phyloP scores from a whole-genome alignment of 2,888 invertebrate genomes.

The Adineta ricciae region DNA sequence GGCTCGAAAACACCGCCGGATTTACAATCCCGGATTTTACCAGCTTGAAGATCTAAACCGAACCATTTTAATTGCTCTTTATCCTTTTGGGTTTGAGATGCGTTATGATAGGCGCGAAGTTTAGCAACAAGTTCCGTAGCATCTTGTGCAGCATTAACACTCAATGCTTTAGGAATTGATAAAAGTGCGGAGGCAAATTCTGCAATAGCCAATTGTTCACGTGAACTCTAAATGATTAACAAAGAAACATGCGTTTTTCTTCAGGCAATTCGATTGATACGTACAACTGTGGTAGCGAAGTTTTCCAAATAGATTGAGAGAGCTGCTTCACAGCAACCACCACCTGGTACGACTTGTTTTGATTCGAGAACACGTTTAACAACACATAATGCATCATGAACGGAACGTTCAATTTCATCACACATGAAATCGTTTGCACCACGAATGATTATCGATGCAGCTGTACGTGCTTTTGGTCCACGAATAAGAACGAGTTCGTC shows the following conservation, averaged over 20 bases:
- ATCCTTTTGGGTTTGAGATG: constrained; percentile 61
- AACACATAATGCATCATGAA: constrained; percentile 92
- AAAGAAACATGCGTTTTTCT: background rate
- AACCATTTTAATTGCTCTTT: constrained; percentile 34
- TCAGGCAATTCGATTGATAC: background rate
- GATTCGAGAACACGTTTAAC: constrained; percentile 92
- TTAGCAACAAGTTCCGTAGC: constrained; percentile 97
- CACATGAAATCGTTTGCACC: constrained; percentile 98
- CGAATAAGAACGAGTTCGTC: constrained; percentile 84
- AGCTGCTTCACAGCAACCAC: constrained; percentile 94
- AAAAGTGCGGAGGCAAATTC: constrained; percentile 69
- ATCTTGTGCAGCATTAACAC: constrained; percentile 86
- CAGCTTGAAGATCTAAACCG: constrained; percentile 78
- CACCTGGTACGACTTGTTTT: constrained; percentile 83
- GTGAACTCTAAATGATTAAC: constrained; percentile 56
- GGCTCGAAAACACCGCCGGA: constrained; percentile 92
- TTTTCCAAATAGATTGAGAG: constrained; percentile 94
- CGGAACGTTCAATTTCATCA: constrained; percentile 97
- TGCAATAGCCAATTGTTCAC: constrained; percentile 85
- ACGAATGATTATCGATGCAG: constrained; percentile 86
- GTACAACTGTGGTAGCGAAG: constrained; percentile 82
- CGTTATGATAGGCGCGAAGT: constrained; percentile 90
- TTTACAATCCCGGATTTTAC: constrained; percentile 78
- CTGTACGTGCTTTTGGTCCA: constrained; percentile 75
- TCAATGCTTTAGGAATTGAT: constrained; percentile 91